These are phyloP conservation scores for Nysson spinosus DNA, from an alignment of 2,888 invertebrate species.

Conservation along the genomic window DNA sequence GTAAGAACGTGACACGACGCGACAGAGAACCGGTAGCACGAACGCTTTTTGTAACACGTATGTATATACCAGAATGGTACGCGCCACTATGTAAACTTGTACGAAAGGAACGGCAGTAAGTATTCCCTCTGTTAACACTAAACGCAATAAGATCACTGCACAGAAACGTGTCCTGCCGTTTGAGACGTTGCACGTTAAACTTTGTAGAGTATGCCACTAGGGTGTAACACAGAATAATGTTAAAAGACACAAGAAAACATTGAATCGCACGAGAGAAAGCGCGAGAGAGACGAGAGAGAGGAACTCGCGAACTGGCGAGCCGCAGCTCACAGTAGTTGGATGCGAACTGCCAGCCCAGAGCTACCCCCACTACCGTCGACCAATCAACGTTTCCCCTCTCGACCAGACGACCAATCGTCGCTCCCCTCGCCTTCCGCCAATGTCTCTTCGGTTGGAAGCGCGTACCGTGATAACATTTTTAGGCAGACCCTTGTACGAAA, in stretches of 20 bases:
- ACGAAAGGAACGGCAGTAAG: no score
- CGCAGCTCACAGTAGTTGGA: constrained; percentile 56
- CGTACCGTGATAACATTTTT: constrained; percentile 56
- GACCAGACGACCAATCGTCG: constrained; percentile 49
- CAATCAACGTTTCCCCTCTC: constrained; percentile 45
- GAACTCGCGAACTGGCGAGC: constrained; percentile 15
- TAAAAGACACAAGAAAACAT: not conserved
- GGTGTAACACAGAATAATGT: no score
- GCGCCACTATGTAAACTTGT: no score
- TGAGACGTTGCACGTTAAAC: no score
- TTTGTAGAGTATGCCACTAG: no score
- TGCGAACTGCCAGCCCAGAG: constrained; percentile 60
- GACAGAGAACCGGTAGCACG: no score
- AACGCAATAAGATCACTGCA: no score
- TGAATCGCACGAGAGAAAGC: not conserved
- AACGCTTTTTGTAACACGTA: no score
- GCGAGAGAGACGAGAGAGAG: not conserved
- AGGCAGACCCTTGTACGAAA: constrained; percentile 33
- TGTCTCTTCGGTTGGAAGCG: constrained; percentile 38
- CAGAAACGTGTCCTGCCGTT: no score
- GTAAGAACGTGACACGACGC: no score
- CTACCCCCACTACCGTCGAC: constrained; percentile 46
- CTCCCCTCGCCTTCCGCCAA: constrained; percentile 39
- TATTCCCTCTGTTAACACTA: no score
- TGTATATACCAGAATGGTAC: no score